Evolutionary conservation across 2,797 vertebrate genomes (phyloP), one percentile per base, ranked within the genome.

Genomic region (Rhinogobio ventralis): DNA sequence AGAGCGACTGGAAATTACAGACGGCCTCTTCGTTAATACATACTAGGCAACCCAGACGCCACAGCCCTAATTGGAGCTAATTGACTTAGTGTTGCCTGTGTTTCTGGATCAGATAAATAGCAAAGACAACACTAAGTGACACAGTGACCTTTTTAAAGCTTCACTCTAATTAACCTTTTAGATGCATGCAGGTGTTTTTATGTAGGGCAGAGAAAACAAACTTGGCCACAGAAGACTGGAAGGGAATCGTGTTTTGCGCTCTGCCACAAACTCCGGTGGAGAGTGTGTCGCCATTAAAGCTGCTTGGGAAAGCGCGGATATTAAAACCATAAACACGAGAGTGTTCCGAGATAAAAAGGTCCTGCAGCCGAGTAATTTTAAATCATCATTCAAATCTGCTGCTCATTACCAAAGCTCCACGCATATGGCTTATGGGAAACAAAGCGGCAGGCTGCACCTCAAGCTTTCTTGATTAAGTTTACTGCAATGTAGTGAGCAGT

Each of bases 111-210:
- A 94, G 93, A 94, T 92, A 93, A 95, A 96, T 89, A 94, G 92
- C 92, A 90, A 91, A 85, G 90, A 93, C 92, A 91, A 92, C 94
- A 93, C 90, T 93, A 94, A 94, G 92, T 92, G 91, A 92, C 72
- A 85, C 45, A 0, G 13, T 95, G 93, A 94, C 94, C 94, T 95
- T 95, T 94, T 89, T 86, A 91, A 89, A 92, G 90, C 90, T 89
- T 92, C 90, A 86, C 90, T 91, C 93, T 94, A 93, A 95, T 95
- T 95, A 95, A 94, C 94, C 94, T 95, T 94, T 94, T 90, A 89
- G 87, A 90, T 86, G 85, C 89, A 87, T 72, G 86, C 90, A 93
- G 90, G 92, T 93, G 91, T 83, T 88, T 83, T 79, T 80, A 86
- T 88, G 86, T 88, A 82, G 91, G 91, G 81, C 90, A 89, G 19